Percentiles rank a stretch among this genome's conserved stretches.
Conservation (phyloP, 2,888 invertebrate genomes). For the Noctua janthina region DNA sequence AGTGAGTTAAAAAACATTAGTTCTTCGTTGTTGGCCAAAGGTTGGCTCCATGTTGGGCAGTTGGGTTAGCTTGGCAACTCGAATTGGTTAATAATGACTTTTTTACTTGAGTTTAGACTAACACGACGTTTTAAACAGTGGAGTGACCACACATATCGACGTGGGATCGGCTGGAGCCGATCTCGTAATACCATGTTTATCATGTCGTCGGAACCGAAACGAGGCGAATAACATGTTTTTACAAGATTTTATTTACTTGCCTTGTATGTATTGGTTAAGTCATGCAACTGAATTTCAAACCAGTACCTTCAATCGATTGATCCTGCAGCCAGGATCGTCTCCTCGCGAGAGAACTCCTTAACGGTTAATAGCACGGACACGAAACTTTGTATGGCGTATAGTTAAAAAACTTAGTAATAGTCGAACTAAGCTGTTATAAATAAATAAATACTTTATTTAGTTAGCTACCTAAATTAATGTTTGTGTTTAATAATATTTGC, state of each 20-base stretch:
- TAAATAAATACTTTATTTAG: too few relatives aligned
- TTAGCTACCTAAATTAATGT: too few relatives aligned
- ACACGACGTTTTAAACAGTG: not conserved
- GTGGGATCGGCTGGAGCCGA: not conserved
- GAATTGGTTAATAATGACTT: not conserved
- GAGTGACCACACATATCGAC: not conserved
- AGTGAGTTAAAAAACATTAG: slow-evolving; percentile 63
- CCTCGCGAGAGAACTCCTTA: not conserved
- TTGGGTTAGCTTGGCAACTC: slow-evolving; percentile 44
- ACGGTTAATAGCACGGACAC: not conserved
- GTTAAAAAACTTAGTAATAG: too few relatives aligned
- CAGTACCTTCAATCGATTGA: not conserved
- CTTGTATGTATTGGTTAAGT: not conserved
- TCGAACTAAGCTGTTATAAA: too few relatives aligned
- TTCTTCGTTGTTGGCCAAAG: slow-evolving; percentile 38
- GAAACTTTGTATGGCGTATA: not conserved
- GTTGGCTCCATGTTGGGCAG: slow-evolving; percentile 15
- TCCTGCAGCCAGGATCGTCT: not conserved
- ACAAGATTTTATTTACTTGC: not conserved
- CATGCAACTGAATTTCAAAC: not conserved
- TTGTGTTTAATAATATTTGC: too few relatives aligned
- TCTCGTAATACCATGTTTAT: not conserved
- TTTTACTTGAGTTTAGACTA: not conserved
- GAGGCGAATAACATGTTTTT: not conserved
- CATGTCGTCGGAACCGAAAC: not conserved